Percentiles rank a stretch among this genome's conserved stretches.
These are phyloP conservation scores for Euspilapteryx auroguttella DNA, from an alignment of 2,888 invertebrate species.

Conservation along the genomic window DNA sequence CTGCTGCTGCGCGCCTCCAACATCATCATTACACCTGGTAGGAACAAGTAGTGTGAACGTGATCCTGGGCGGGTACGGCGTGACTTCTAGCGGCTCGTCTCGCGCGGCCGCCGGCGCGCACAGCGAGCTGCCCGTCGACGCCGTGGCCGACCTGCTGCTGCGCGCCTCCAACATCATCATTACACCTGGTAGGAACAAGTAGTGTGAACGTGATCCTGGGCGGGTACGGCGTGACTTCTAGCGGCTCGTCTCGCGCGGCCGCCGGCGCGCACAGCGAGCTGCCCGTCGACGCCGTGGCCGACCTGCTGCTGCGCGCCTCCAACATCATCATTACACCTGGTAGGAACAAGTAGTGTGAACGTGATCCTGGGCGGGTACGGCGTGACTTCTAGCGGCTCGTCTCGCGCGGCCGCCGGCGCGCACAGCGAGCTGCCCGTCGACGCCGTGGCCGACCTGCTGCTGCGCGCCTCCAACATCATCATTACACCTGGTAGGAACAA, in stretches of 20 bases:
- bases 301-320: slow-evolving; percentile 74
- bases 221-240: slow-evolving; percentile 78
- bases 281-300: slow-evolving; percentile 72
- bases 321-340: slow-evolving; percentile 89
- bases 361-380: too few species aligned
- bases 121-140: slow-evolving; percentile 76
- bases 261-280: slow-evolving; percentile 82
- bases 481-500: too few species aligned
- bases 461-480: too few species aligned
- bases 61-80: slow-evolving; percentile 86
- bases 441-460: too few species aligned
- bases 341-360: too few species aligned
- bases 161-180: slow-evolving; percentile 85
- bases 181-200: slow-evolving; percentile 73
- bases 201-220: slow-evolving; percentile 89
- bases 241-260: slow-evolving; percentile 77
- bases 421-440: too few species aligned
- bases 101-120: slow-evolving; percentile 79
- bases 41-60: too few species aligned
- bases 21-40: slow-evolving; percentile 86
- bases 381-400: too few species aligned
- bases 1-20: slow-evolving; percentile 76
- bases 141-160: slow-evolving; percentile 74
- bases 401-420: too few species aligned
- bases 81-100: slow-evolving; percentile 73